These are phyloP conservation scores for Panopea generosa DNA, from an alignment of 2,888 invertebrate species.

Conservation along the genomic window DNA sequence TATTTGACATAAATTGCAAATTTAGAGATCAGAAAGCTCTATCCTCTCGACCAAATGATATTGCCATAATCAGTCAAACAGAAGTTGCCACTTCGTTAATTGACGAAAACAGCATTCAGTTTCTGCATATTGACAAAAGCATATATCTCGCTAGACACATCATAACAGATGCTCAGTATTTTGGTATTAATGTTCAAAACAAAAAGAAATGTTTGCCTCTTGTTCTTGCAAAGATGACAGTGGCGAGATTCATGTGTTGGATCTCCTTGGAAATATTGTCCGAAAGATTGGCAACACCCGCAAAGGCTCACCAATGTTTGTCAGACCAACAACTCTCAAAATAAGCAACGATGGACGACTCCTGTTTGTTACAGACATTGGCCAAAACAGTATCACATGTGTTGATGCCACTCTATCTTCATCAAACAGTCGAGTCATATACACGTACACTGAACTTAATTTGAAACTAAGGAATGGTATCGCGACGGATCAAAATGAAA, in stretches of 20 bases:
- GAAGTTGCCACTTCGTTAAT: slow-evolving; percentile 26
- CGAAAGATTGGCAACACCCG: neutral
- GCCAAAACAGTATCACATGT: slow-evolving; percentile 30
- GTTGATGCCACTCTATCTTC: slow-evolving; percentile 7
- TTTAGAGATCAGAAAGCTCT: slow-evolving; percentile 12
- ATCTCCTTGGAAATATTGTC: slow-evolving; percentile 19
- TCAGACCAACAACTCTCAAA: slow-evolving; percentile 14
- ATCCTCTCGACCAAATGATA: slow-evolving; percentile 26
- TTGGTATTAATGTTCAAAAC: slow-evolving; percentile 17
- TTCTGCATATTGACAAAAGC: neutral
- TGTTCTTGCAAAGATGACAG: slow-evolving; percentile 11
- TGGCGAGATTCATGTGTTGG: slow-evolving; percentile 30
- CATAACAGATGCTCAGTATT: slow-evolving; percentile 14
- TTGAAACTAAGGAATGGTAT: slow-evolving; percentile 29
- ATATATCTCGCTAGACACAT: slow-evolving; percentile 13
- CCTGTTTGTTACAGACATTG: slow-evolving; percentile 24
- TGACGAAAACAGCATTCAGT: slow-evolving; percentile 23
- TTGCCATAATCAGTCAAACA: slow-evolving; percentile 7
- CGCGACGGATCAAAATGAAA: slow-evolving; percentile 18
- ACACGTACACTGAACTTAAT: slow-evolving; percentile 28
- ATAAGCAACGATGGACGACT: neutral
- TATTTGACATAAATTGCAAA: slow-evolving; percentile 26
- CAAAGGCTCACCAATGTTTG: neutral
- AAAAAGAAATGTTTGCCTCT: slow-evolving; percentile 9
- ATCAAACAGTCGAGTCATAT: slow-evolving; percentile 1